Evolutionary conservation across 1,140 invertebrate genomes (phyloP).

Genomic region (Drosophila nasuta): DNA sequence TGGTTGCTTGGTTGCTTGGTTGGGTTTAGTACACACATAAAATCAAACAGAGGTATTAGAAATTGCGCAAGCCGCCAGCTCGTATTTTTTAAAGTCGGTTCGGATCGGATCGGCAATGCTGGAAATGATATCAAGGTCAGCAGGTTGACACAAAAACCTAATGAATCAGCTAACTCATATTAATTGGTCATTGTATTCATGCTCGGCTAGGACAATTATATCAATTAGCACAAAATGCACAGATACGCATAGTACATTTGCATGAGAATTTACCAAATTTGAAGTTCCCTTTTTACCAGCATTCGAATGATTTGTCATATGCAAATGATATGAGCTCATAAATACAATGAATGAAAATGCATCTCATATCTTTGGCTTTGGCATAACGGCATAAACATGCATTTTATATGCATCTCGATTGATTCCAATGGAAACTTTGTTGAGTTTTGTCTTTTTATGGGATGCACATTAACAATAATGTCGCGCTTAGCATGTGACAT

Average conservation of each 20-base stretch:
- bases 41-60: constrained; percentile 73
- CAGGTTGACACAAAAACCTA: constrained; percentile 73
- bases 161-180: constrained; percentile 78
- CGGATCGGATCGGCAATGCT: constrained; percentile 39
- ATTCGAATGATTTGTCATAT: constrained; percentile 36
- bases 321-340: constrained; percentile 34
- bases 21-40: constrained; percentile 73
- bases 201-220: constrained; percentile 48
- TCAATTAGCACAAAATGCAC: constrained; percentile 44
- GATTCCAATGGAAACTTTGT: constrained; percentile 41
- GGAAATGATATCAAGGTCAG: constrained; percentile 75
- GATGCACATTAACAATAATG: background rate
- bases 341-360: constrained; percentile 18
- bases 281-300: constrained; percentile 37
- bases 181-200: constrained; percentile 75
- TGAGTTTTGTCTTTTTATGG: constrained; percentile 6
- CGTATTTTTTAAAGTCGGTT: constrained; percentile 50
- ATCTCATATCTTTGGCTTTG: background rate
- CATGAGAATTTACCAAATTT: constrained; percentile 53
- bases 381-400: constrained; percentile 54
- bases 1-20: constrained; percentile 33
- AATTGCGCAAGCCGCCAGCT: constrained; percentile 60
- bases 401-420: constrained; percentile 41
- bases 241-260: constrained; percentile 30
- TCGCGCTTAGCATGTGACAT: background rate